A percentile compares a stretch with the other conserved stretches of the same genome.
These are phyloP conservation scores for Pseudachorutes palmiensis DNA, from an alignment of 1,140 invertebrate genomes.

Conservation along the genomic window DNA sequence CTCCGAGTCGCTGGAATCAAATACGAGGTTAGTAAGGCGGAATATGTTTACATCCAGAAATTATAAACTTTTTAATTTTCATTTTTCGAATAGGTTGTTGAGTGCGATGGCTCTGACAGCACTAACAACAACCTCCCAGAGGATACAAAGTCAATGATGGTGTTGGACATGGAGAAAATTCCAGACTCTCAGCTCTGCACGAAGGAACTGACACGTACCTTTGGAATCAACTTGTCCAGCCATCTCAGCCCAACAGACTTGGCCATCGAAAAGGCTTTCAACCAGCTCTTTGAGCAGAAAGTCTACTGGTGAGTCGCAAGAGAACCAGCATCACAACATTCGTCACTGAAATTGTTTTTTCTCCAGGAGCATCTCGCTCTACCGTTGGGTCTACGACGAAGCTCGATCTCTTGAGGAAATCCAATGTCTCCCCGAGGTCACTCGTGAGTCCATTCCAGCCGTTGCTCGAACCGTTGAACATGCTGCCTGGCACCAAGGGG, in stretches of 20 bases:
- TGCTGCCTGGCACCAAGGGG: conserved; percentile 2
- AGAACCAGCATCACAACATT: no score
- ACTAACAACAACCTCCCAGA: background rate
- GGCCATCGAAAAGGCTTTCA: background rate
- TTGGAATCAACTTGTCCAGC: background rate
- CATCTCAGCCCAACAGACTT: background rate
- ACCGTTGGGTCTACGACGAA: conserved; percentile 3
- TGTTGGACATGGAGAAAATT: background rate
- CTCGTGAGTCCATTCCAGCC: background rate
- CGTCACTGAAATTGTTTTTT: background rate
- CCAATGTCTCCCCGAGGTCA: background rate
- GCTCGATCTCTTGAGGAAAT: background rate
- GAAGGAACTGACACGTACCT: background rate
- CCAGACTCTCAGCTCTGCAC: background rate
- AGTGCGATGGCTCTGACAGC: background rate
- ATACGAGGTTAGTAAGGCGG: background rate
- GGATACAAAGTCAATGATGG: background rate
- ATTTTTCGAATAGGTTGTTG: background rate
- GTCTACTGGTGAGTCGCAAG: background rate
- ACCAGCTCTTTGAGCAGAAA: background rate
- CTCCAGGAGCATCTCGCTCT: background rate
- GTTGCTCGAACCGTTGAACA: background rate
- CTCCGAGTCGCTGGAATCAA: conserved; percentile 33
- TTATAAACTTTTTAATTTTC: background rate
- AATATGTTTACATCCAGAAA: background rate